phyloP scores from a whole-genome alignment of 2,797 vertebrate species.

The Tragelaphus eurycerus region DNA sequence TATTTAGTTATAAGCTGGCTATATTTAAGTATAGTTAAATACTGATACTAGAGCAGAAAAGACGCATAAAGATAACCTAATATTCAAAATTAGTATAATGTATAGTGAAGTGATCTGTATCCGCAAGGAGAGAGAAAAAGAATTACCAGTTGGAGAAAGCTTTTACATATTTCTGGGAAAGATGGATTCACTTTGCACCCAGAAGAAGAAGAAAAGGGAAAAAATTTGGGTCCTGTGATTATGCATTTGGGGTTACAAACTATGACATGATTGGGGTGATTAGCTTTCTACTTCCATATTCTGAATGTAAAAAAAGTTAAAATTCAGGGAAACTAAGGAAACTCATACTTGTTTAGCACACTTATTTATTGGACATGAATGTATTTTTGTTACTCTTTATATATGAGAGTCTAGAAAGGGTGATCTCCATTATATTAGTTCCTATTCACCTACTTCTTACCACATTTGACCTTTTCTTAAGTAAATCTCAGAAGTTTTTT shows the following conservation, averaged over 20 bases:
- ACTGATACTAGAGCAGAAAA: background rate
- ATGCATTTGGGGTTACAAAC: background rate
- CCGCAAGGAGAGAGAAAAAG: background rate
- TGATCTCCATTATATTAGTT: background rate
- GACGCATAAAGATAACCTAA: background rate
- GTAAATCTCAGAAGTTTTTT: background rate
- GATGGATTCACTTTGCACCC: background rate
- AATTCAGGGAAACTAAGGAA: background rate
- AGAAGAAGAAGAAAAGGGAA: background rate
- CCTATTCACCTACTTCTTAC: background rate
- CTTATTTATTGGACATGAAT: background rate
- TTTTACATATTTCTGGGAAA: background rate
- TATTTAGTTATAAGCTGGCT: background rate
- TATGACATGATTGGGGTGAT: background rate
- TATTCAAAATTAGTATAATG: background rate
- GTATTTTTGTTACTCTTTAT: background rate
- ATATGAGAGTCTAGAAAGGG: background rate
- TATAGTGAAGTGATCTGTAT: background rate
- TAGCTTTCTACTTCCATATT: background rate
- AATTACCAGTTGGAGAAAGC: background rate
- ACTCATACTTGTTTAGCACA: conserved; percentile 4
- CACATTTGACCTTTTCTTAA: background rate
- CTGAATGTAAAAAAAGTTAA: background rate
- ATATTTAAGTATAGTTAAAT: background rate
- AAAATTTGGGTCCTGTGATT: background rate